Percentiles rank a stretch among this genome's conserved stretches.
Conservation (phyloP, 1,140 invertebrate species). For the Magallana gigas region DNA sequence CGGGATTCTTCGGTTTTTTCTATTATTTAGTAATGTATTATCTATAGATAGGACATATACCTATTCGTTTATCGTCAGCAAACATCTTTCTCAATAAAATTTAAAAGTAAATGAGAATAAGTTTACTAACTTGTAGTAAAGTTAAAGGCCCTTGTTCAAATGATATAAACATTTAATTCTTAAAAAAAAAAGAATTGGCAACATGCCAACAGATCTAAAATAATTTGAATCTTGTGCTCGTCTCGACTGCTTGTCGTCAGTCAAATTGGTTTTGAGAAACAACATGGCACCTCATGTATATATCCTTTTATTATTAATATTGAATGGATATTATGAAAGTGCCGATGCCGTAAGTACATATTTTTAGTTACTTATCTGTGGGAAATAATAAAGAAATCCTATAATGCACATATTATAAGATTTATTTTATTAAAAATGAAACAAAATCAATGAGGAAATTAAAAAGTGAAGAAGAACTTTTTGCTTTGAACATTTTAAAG, state of each 20-base stretch:
- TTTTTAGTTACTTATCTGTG: background rate
- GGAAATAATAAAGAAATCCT: background rate
- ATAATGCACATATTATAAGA: no score
- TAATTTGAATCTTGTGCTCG: background rate
- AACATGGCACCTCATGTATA: conserved; percentile 9
- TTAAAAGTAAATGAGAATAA: background rate
- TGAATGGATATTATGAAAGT: background rate
- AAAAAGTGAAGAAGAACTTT: no score
- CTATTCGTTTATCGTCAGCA: background rate
- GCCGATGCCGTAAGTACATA: background rate
- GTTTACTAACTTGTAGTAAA: background rate
- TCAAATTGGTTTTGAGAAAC: background rate
- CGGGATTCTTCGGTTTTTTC: background rate
- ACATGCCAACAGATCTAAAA: conserved; percentile 7
- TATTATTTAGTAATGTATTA: background rate
- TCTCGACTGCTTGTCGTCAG: background rate
- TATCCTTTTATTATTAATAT: background rate
- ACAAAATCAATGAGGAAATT: no score
- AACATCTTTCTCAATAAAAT: background rate
- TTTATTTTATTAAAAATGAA: no score
- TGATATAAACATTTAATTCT: background rate
- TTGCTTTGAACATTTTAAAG: no score
- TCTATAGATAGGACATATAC: background rate
- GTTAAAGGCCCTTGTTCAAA: background rate
- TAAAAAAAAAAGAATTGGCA: background rate